Conservation (phyloP, 2,797 vertebrate genomes). For the Otolemur crassicaudatus region DNA sequence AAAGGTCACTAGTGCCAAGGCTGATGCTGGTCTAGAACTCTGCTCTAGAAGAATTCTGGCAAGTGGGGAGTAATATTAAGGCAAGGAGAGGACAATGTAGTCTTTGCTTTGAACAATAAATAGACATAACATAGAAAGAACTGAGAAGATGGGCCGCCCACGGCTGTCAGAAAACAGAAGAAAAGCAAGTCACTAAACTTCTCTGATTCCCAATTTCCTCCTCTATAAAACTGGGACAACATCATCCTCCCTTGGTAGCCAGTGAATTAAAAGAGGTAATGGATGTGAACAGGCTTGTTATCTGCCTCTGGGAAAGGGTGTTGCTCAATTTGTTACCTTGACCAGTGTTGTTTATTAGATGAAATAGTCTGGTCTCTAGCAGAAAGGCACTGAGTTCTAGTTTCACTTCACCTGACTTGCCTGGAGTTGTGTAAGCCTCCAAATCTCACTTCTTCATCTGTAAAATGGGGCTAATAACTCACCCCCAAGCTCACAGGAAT, state of each 20-base stretch:
- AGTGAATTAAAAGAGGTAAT: not conserved
- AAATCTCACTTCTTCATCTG: not conserved
- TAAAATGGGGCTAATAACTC: not conserved
- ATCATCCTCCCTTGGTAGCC: not conserved
- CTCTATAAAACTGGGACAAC: not conserved
- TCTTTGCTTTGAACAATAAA: not conserved
- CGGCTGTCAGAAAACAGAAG: not conserved
- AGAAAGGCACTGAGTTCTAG: not conserved
- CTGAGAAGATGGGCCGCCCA: not conserved
- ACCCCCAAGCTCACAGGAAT: not conserved
- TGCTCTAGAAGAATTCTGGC: not conserved
- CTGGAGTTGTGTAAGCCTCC: not conserved
- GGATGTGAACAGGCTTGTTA: not conserved
- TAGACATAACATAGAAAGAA: not conserved
- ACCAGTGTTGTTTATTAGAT: not conserved
- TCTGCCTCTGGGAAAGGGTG: not conserved
- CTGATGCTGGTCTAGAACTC: not conserved
- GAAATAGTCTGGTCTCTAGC: not conserved
- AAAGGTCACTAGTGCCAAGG: not conserved
- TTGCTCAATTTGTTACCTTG: rapidly evolving
- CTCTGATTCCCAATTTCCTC: not conserved
- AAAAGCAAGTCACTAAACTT: not conserved
- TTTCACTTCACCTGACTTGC: not conserved
- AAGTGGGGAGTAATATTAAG: not conserved
- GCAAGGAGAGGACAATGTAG: not conserved